Percentiles rank a stretch among this genome's conserved stretches.
phyloP scores from a whole-genome alignment of 2,113 vertebrate genomes.

The Pandion haliaetus region DNA sequence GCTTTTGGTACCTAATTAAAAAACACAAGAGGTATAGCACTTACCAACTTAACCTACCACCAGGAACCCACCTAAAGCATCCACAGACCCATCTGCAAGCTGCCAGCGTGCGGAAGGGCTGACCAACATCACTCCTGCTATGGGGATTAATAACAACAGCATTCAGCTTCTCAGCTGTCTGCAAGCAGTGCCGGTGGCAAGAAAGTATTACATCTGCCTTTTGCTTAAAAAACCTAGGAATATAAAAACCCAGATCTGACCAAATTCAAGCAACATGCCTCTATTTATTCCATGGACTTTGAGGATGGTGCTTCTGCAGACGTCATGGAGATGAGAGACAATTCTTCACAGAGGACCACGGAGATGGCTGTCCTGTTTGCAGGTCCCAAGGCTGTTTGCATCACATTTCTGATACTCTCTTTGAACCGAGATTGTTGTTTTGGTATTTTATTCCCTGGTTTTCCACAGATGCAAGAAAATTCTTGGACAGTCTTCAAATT shows the following conservation, averaged over 20 bases:
- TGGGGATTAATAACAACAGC: not conserved
- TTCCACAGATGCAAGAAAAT: not conserved
- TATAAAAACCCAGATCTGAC: not conserved
- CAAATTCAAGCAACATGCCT: not conserved
- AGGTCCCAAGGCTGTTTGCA: not conserved
- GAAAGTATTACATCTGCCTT: not conserved
- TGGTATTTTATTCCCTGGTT: not conserved
- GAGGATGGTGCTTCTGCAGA: not conserved
- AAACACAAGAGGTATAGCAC: not conserved
- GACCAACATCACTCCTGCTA: not conserved
- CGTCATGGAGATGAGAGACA: not conserved
- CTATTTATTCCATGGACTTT: not conserved
- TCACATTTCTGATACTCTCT: not conserved
- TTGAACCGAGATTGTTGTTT: not conserved
- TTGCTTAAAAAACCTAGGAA: fast-evolving
- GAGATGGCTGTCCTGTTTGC: not conserved
- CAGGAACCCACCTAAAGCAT: not conserved
- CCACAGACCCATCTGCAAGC: fast-evolving
- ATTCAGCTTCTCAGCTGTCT: too few relatives aligned
- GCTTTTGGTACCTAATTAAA: not conserved
- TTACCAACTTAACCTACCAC: not conserved
- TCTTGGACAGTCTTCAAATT: not conserved
- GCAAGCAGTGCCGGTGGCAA: not conserved
- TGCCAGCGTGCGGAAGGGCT: not conserved
- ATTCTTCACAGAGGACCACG: fast-evolving